Evolutionary conservation across 1,140 invertebrate genomes (phyloP).

Genomic region (Caenorhabditis tropicalis): DNA sequence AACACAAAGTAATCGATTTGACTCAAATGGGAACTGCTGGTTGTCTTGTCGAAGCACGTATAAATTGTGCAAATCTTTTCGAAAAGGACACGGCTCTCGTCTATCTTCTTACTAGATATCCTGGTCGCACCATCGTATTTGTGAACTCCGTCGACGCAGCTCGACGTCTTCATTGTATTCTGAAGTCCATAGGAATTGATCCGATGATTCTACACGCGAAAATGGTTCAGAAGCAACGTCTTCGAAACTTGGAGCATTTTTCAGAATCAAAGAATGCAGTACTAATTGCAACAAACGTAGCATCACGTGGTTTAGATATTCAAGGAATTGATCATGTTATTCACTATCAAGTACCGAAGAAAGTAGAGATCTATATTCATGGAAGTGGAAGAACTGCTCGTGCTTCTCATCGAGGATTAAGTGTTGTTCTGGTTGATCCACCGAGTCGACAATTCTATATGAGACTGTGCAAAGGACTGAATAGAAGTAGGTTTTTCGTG

Average conservation of each 20-base stretch:
- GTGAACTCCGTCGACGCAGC: constrained; percentile 95
- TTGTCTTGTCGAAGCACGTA: constrained; percentile 83
- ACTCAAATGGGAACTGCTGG: constrained; percentile 82
- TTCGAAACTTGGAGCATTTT: constrained; percentile 93
- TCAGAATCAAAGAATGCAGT: constrained; percentile 76
- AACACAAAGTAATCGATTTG: constrained; percentile 91
- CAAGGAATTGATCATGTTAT: constrained; percentile 91
- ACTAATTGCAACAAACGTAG: constrained; percentile 95
- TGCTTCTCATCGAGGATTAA: constrained; percentile 85
- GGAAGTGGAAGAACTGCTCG: constrained; percentile 93
- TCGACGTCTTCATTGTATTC: constrained; percentile 82
- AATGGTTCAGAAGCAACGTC: constrained; percentile 90
- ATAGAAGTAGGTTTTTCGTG: constrained; percentile 78
- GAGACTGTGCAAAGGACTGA: constrained; percentile 82
- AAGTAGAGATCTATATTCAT: constrained; percentile 94
- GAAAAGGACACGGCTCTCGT: constrained; percentile 92
- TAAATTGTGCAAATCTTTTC: constrained; percentile 77
- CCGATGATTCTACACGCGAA: constrained; percentile 88
- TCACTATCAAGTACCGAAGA: constrained; percentile 94
- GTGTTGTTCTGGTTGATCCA: constrained; percentile 89
- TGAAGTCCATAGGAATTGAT: constrained; percentile 80
- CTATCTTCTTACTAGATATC: constrained; percentile 85
- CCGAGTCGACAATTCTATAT: constrained; percentile 82
- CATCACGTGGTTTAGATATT: constrained; percentile 93
- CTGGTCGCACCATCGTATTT: constrained; percentile 91